Evolutionary conservation across 2,888 invertebrate genomes (phyloP).

Genomic region (Mythimna lalbum): DNA sequence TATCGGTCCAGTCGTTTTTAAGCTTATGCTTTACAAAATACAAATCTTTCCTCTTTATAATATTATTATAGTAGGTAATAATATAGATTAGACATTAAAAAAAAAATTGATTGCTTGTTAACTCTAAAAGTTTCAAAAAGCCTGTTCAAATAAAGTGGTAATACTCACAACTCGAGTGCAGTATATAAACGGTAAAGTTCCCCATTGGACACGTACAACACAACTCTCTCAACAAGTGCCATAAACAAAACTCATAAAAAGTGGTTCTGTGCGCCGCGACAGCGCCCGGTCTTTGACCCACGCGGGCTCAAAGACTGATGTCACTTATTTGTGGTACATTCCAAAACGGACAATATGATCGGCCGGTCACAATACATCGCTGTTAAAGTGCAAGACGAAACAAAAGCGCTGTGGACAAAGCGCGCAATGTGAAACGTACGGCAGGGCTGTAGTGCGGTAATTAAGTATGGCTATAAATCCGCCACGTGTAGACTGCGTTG

Average conservation of each 20-base stretch:
- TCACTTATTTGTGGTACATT: slow-evolving; percentile 48
- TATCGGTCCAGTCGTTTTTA: too few species aligned
- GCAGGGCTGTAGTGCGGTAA: slow-evolving; percentile 51
- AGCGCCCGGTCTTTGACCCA: slow-evolving; percentile 47
- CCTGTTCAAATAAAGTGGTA: slow-evolving; percentile 22
- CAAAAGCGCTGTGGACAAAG: slow-evolving; percentile 49
- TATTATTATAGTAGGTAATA: too few species aligned
- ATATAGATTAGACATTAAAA: too few species aligned
- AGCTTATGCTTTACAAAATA: too few species aligned
- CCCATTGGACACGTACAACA: slow-evolving; percentile 36
- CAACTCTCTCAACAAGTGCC: slow-evolving; percentile 60
- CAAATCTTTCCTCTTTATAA: too few species aligned
- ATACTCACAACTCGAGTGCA: slow-evolving; percentile 15
- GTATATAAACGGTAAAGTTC: slow-evolving; percentile 36
- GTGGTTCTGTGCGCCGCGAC: slow-evolving; percentile 28
- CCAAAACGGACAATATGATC: slow-evolving; percentile 37
- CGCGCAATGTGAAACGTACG: slow-evolving; percentile 40
- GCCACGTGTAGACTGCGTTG: slow-evolving; percentile 13
- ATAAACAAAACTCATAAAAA: slow-evolving; percentile 68
- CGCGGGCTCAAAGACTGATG: slow-evolving; percentile 59
- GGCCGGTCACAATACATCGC: slow-evolving; percentile 40
- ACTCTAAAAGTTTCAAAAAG: slow-evolving; percentile 3
- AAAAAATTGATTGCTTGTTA: too few species aligned
- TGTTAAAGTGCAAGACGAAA: slow-evolving; percentile 46
- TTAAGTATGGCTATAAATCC: slow-evolving; percentile 70